phyloP scores from a whole-genome alignment of 2,113 vertebrate species.

The Pelobates fuscus region DNA sequence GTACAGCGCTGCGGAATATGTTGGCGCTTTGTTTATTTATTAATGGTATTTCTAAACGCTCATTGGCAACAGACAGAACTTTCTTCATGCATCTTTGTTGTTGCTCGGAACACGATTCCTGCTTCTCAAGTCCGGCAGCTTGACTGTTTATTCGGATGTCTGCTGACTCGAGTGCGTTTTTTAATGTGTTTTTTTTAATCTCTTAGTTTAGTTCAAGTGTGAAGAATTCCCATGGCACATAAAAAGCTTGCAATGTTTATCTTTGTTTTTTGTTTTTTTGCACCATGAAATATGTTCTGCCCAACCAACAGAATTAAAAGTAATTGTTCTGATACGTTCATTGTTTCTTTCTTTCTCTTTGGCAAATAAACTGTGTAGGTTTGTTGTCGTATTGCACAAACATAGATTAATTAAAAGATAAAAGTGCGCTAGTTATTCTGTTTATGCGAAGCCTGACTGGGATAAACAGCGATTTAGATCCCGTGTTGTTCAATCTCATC shows the following conservation, averaged over 20 bases:
- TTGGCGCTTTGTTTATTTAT: too few relatives aligned
- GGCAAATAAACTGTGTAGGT: neutral
- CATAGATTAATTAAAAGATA: slow-evolving; percentile 1
- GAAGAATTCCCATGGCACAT: neutral
- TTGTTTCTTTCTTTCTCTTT: slow-evolving; percentile 28
- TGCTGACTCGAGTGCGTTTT: too few relatives aligned
- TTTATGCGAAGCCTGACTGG: neutral
- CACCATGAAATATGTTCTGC: neutral
- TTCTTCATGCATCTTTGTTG: too few relatives aligned
- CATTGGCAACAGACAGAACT: too few relatives aligned
- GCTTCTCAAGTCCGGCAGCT: too few relatives aligned
- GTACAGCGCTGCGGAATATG: too few relatives aligned
- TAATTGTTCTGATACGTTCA: neutral
- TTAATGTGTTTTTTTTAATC: neutral
- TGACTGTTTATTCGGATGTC: too few relatives aligned
- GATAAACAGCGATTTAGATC: slow-evolving; percentile 18
- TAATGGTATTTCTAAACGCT: too few relatives aligned
- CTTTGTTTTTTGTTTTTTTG: too few relatives aligned
- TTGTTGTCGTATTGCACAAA: slow-evolving; percentile 1
- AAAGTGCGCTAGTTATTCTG: slow-evolving; percentile 9
- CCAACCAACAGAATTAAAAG: neutral
- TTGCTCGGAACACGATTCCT: too few relatives aligned
- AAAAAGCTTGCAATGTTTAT: neutral
- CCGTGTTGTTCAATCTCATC: neutral
- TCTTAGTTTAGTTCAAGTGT: neutral